Conservation (phyloP, 2,888 invertebrate species). For the Notodonta dromedarius region DNA sequence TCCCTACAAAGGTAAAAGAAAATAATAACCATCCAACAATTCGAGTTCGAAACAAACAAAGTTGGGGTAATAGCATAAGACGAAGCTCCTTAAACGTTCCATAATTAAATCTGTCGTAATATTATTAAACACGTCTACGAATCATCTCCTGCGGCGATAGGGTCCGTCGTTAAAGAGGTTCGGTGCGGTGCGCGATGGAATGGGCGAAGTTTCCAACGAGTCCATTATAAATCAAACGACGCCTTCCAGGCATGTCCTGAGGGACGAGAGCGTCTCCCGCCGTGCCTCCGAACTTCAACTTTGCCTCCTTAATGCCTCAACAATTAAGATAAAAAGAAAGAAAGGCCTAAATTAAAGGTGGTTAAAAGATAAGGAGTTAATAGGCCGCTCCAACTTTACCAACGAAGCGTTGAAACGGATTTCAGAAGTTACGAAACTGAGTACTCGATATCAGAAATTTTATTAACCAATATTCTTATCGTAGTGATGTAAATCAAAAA, state of each 20-base stretch:
- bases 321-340: conserved; percentile 84
- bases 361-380: conserved; percentile 83
- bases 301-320: conserved; percentile 81
- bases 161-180: conserved; percentile 82
- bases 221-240: conserved; percentile 85
- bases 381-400: conserved; percentile 70
- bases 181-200: conserved; percentile 74
- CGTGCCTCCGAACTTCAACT: conserved; percentile 77
- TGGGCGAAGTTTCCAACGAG: conserved; percentile 83
- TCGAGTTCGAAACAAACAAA: conserved; percentile 61
- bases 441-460: conserved; percentile 6
- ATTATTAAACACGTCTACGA: conserved; percentile 83
- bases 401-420: conserved; percentile 38
- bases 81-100: conserved; percentile 77
- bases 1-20: conserved; percentile 32
- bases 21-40: conserved; percentile 47
- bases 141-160: conserved; percentile 82
- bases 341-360: conserved; percentile 82
- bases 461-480: conserved; percentile 8
- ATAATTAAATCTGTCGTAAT: conserved; percentile 84
- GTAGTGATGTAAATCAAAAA: conserved; percentile 7
- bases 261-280: conserved; percentile 77
- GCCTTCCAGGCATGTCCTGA: conserved; percentile 82
- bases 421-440: conserved; percentile 16
- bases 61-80: conserved; percentile 67